These are phyloP conservation scores for Hoplodrina ambigua DNA, from an alignment of 2,888 invertebrate species.

Conservation along the genomic window DNA sequence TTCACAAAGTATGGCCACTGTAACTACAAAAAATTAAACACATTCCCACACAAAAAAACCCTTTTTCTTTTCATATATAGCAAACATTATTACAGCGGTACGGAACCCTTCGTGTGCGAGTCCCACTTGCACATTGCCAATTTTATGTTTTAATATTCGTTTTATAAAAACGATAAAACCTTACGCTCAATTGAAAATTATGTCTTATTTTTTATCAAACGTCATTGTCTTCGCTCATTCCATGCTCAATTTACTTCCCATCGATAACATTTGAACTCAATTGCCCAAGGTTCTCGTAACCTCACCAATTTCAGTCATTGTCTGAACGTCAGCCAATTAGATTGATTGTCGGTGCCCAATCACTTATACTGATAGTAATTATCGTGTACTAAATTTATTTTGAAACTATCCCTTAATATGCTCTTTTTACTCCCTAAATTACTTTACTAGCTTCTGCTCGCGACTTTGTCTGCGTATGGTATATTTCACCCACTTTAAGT, in stretches of 20 bases:
- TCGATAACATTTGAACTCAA: conserved; percentile 63
- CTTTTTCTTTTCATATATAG: too few relatives aligned
- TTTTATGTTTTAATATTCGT: neutral
- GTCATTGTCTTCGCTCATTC: conserved; percentile 14
- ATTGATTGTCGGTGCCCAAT: conserved; percentile 50
- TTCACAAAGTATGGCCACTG: too few relatives aligned
- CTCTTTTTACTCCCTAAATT: neutral
- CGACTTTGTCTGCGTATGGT: too few relatives aligned
- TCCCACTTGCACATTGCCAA: too few relatives aligned
- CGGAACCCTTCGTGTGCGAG: too few relatives aligned
- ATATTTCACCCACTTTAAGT: too few relatives aligned
- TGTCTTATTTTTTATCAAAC: conserved; percentile 40
- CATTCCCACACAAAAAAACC: too few relatives aligned
- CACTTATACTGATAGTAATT: conserved; percentile 41
- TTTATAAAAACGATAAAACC: neutral
- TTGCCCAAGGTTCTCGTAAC: conserved; percentile 51
- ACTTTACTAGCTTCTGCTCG: too few relatives aligned
- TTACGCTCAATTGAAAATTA: conserved; percentile 32
- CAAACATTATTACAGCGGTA: too few relatives aligned
- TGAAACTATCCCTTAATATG: conserved; percentile 1
- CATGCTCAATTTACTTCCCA: conserved; percentile 51
- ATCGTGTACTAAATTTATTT: conserved; percentile 22
- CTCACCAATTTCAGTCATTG: conserved; percentile 60
- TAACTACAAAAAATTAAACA: too few relatives aligned
- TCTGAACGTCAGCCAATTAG: conserved; percentile 55